These are phyloP conservation scores for Sardinella longiceps DNA, from an alignment of 2,797 vertebrate genomes.

Conservation along the genomic window DNA sequence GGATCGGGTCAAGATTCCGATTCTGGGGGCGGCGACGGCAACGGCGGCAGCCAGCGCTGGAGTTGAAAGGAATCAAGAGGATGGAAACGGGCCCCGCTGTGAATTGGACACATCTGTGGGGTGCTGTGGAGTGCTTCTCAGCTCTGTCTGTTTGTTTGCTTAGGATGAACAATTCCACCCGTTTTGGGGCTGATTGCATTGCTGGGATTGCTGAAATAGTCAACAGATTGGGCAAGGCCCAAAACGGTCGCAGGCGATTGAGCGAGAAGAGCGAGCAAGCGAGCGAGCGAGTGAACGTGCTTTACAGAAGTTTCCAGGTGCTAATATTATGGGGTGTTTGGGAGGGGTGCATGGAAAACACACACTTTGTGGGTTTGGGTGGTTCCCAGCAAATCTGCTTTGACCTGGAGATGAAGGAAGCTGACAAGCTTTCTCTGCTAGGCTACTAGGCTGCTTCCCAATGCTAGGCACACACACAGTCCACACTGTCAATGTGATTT, in stretches of 20 bases:
- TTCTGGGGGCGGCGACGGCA: not conserved
- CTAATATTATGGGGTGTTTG: not conserved
- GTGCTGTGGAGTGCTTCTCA: not conserved
- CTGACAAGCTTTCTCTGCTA: not conserved
- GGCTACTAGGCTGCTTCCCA: not conserved
- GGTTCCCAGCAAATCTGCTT: not conserved
- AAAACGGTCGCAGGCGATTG: not conserved
- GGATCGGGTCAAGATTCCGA: not conserved
- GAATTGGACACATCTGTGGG: not conserved
- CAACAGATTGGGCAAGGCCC: not conserved
- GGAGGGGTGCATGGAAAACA: not conserved
- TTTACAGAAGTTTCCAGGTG: not conserved
- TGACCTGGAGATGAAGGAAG: not conserved
- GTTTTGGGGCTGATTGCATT: not conserved
- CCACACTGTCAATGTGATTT: not conserved
- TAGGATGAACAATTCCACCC: not conserved
- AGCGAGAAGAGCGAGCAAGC: not conserved
- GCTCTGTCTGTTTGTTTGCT: not conserved
- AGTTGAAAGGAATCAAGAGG: not conserved
- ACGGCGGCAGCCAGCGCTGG: too few species aligned
- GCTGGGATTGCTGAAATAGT: slow-evolving; percentile 3
- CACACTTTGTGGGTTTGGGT: not conserved
- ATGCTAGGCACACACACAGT: not conserved
- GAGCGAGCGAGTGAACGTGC: not conserved
- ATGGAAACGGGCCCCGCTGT: not conserved